Conservation (phyloP, 35 echinoderm and acorn worm species). For the Heliocidaris erythrogramma region DNA sequence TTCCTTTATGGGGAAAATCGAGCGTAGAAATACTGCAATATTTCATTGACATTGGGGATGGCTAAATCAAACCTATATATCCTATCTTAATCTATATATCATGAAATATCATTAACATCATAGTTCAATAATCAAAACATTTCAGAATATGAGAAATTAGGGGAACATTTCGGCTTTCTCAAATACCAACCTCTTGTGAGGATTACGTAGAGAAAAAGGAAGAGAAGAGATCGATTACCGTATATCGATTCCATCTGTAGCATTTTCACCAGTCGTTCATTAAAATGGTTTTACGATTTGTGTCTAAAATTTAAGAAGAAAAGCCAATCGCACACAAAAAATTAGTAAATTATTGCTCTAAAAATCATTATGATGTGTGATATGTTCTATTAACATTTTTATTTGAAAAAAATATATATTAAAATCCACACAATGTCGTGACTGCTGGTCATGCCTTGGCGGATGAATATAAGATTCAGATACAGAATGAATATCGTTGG, state of each 20-base stretch:
- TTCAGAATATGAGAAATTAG: not conserved
- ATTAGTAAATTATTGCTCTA: no score
- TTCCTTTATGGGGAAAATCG: no score
- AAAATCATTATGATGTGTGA: no score
- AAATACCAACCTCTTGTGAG: not conserved
- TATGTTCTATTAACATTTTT: no score
- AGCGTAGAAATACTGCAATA: not conserved
- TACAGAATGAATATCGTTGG: no score
- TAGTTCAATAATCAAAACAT: not conserved
- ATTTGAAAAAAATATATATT: no score
- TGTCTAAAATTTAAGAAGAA: not conserved
- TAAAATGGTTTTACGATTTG: not conserved
- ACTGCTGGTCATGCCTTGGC: no score
- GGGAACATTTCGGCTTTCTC: not conserved
- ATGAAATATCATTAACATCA: not conserved
- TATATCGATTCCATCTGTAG: not conserved
- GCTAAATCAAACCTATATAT: not conserved
- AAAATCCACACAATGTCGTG: no score
- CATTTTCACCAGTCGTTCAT: not conserved
- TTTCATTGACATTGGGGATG: not conserved
- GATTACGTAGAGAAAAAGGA: not conserved
- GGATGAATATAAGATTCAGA: no score
- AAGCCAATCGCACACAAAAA: not conserved
- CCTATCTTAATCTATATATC: not conserved
- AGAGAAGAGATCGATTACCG: not conserved